phyloP scores from a whole-genome alignment of 2,113 vertebrate species.

The Erpornis zantholeuca region DNA sequence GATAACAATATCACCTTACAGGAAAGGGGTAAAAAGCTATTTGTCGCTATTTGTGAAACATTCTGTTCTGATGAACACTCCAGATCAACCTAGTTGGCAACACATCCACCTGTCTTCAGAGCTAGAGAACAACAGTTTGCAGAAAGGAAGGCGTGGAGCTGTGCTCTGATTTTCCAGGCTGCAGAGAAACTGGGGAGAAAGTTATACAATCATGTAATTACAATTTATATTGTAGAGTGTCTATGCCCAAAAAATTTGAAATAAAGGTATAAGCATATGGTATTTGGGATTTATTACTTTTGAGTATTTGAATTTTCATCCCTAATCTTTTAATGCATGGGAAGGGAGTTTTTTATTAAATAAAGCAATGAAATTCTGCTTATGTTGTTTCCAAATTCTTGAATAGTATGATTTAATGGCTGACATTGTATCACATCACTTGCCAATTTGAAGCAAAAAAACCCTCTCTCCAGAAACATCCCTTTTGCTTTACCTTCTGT shows the following conservation, averaged over 20 bases:
- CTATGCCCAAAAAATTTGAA: neutral
- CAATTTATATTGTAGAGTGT: neutral
- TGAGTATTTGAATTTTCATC: neutral
- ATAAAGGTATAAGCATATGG: neutral
- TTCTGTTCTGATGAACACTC: neutral
- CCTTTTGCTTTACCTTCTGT: neutral
- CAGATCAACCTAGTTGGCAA: neutral
- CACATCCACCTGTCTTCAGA: neutral
- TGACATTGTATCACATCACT: neutral
- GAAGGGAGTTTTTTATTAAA: neutral
- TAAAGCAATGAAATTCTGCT: neutral
- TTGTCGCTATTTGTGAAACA: neutral
- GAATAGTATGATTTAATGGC: neutral
- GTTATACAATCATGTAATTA: neutral
- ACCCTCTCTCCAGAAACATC: rapidly evolving
- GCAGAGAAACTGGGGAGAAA: neutral
- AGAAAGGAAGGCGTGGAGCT: neutral
- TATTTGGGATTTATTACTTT: neutral
- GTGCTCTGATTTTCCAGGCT: neutral
- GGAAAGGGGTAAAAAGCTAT: neutral
- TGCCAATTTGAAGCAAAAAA: neutral
- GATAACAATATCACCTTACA: neutral
- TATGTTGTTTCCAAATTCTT: neutral
- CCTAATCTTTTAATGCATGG: neutral
- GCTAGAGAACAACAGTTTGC: neutral